Percentiles rank a stretch among this genome's conserved stretches.
Evolutionary conservation across 2,113 vertebrate species (phyloP).

Genomic region (Cyanoramphus novaezelandiae): DNA sequence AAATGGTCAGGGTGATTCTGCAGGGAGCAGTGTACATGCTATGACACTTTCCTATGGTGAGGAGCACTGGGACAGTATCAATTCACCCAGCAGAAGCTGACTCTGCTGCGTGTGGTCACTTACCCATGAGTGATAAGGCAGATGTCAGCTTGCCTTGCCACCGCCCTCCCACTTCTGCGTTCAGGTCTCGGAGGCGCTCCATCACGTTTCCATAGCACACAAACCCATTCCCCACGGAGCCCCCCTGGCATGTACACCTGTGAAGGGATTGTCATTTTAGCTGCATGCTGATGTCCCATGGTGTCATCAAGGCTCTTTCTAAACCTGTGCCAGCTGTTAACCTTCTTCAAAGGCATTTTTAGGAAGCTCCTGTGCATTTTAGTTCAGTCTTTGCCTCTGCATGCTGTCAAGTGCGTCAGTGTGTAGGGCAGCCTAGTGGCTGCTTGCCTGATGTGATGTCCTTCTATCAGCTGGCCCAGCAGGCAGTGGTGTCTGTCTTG

Average conservation of each 20-base stretch:
- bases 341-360: not conserved
- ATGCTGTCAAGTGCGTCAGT: not conserved
- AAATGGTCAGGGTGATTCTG: not conserved
- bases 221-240: slow-evolving; percentile 83
- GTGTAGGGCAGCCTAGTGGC: not conserved
- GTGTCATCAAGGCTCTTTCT: not conserved
- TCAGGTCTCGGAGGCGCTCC: slow-evolving; percentile 82
- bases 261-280: not conserved
- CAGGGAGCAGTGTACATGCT: accelerated
- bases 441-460: not conserved
- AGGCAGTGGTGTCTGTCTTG: accelerated
- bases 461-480: not conserved
- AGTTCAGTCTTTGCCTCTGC: not conserved
- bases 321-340: not conserved
- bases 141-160: slow-evolving; percentile 85
- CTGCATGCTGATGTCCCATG: not conserved
- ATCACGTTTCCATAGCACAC: slow-evolving; percentile 87
- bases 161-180: slow-evolving; percentile 75
- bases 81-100: not conserved
- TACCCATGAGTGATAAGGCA: slow-evolving; percentile 85
- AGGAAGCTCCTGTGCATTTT: accelerated
- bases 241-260: slow-evolving; percentile 84
- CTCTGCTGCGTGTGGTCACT: not conserved
- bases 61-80: accelerated
- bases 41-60: not conserved